Evolutionary conservation across 2,888 invertebrate genomes (phyloP), one percentile per base, ranked within the genome.

Genomic region (Dasysyrphus albostriatus): DNA sequence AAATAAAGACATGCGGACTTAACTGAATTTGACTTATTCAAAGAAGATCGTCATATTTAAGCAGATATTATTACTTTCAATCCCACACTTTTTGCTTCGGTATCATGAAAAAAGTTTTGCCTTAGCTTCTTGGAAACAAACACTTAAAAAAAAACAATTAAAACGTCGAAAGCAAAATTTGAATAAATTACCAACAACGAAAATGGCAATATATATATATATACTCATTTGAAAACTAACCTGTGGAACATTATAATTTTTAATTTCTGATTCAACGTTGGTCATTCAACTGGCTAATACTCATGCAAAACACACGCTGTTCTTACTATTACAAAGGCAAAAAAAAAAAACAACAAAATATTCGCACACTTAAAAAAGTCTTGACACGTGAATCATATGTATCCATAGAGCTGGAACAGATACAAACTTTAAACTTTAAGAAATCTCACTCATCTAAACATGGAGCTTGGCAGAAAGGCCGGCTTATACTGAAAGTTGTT

Each of bases 211-310:
- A 14, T 54, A 56, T 56, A 32, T 3, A 24, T 54, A 56, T 56
- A 32, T n/a, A n/a, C n/a, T n/a, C n/a, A n/a, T 56, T 32, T 10
- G 19, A 63, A 63, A 65, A 49, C 65, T 47, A 19, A 67, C 32
- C 67, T 34, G 32, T 32, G 32, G 47, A 6, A 34, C 14, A 67
- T 67, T 67, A 37, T 34, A 67, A 67, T 37, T 49, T 67, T 49
- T 49, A 67, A 67, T 67, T 67, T 65, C 16, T 34, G 14, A 65
- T 63, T 54, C 34, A 63, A 49, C 16, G 65, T 67, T 73, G 73
- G 79, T 80, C 79, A 80, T 80, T 80, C 79, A 80, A 80, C 79
- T 73, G 54, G 56, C 63, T 63, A 73, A 72, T 14, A 72, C 79
- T 34, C 12, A 8, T 49, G 37, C 32, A 65, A 67, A 49, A 19